Evolutionary conservation across 1,140 invertebrate genomes (phyloP), one percentile per base, ranked within the genome.

Genomic region (Drosophila virilis): DNA sequence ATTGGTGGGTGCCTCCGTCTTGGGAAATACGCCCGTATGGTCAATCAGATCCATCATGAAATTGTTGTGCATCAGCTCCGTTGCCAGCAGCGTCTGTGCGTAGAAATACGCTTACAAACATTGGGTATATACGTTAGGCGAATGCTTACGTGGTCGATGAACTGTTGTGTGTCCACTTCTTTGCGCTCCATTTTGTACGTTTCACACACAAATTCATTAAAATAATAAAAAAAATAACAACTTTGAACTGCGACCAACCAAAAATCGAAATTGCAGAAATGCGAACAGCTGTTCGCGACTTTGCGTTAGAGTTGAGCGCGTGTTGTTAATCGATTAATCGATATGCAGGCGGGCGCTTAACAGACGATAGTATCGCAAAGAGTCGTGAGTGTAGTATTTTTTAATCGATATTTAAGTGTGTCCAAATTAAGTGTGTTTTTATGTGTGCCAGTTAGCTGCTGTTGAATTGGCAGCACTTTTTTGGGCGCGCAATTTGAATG

Each of bases 111-210:
- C 22, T 28, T 4, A 28, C 22, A 28, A 4, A 28, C 22, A 28
- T 28, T 28, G 22, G 2, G 28, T n/a, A n/a, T 33, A 12, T 40
- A 9, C 43, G 8, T 6, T 57, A 13, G 33, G 2, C 10, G 38
- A n/a, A 40, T 6, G 73, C 77, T 88, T 74, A 91, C 90, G 61
- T 91, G 90, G 40, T 91, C 90, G 51, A 91, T 91, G 66, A 88
- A 91, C 67, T 80, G 77, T 46, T 78, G 62, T 10, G 84, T 50
- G 50, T 91, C 90, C 65, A 88, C 82, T 69, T 91, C 90, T 46
- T 91, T 91, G 67, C 85, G 90, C 66, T 90, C 79, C 82, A 91
- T 83, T 77, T 74, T 80, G 46, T 13, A 9, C 5, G 55, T 65
- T 77, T 83, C 38, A 69, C 40, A 60, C 42, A 59, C 9, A 70